phyloP scores from a whole-genome alignment of 2,797 vertebrate genomes.

The Schizopygopsis pylzovi region DNA sequence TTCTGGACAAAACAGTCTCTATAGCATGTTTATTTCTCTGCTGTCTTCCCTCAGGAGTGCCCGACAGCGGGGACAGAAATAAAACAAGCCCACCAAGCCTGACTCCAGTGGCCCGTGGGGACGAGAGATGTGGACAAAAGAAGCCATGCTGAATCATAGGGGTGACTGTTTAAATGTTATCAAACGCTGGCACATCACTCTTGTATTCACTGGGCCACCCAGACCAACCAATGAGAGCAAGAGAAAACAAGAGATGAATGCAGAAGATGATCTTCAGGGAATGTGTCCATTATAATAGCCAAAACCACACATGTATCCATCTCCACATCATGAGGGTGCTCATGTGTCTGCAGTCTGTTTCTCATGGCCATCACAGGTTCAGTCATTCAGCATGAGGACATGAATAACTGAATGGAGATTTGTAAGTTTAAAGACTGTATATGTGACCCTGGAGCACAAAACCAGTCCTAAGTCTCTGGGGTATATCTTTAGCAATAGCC shows the following conservation, averaged over 20 bases:
- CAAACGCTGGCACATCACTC: conserved; percentile 21
- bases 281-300: background rate
- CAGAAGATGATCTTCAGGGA: background rate
- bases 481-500: too few relatives aligned
- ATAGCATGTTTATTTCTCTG: conserved; percentile 30
- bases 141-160: conserved; percentile 35
- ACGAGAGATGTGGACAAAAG: conserved; percentile 23
- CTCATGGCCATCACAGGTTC: background rate
- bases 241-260: background rate
- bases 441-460: too few relatives aligned
- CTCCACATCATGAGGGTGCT: background rate
- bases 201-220: conserved; percentile 12
- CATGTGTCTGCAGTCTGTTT: background rate
- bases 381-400: background rate
- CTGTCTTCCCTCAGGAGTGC: background rate
- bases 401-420: background rate
- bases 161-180: conserved; percentile 47
- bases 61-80: background rate
- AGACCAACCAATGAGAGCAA: background rate
- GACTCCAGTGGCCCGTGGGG: conserved; percentile 4
- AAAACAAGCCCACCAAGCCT: conserved; percentile 34
- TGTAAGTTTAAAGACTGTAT: background rate
- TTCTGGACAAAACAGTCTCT: background rate
- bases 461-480: too few relatives aligned
- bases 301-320: conserved; percentile 4